phyloP scores from a whole-genome alignment of 1,140 invertebrate species.

The Platorchestia sp. region DNA sequence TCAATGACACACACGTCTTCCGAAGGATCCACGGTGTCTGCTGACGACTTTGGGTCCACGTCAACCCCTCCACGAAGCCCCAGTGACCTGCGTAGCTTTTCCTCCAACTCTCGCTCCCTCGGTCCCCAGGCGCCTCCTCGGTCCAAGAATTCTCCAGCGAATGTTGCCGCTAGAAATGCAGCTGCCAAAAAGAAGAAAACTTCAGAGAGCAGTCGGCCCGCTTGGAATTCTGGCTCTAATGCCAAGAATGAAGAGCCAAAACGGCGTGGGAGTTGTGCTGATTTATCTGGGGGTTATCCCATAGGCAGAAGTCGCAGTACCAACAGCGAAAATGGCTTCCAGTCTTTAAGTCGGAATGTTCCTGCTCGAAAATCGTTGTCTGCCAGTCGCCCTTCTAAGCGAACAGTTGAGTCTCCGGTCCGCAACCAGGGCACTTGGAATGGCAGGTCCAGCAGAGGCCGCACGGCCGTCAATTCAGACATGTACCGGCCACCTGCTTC shows the following conservation, averaged over 20 bases:
- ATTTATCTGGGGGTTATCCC: conserved; percentile 58
- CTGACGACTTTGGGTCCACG: conserved; percentile 61
- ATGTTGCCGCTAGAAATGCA: conserved; percentile 60
- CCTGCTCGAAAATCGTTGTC: conserved; percentile 57
- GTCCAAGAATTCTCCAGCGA: conserved; percentile 43
- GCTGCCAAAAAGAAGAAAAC: conserved; percentile 57
- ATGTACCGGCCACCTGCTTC: conserved; percentile 61
- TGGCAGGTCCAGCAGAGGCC: conserved; percentile 59
- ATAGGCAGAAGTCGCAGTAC: conserved; percentile 65
- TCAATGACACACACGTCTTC: conserved; percentile 68
- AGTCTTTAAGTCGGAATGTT: conserved; percentile 61
- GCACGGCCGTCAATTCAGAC: conserved; percentile 61
- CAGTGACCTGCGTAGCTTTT: conserved; percentile 56
- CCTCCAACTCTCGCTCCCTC: conserved; percentile 52
- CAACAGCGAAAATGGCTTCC: conserved; percentile 65
- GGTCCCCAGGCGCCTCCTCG: conserved; percentile 49
- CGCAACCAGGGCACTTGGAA: conserved; percentile 63
- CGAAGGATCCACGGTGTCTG: conserved; percentile 65
- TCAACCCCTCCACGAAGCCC: conserved; percentile 61
- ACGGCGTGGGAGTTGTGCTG: conserved; percentile 59
- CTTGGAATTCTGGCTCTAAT: conserved; percentile 63
- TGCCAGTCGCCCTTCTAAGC: conserved; percentile 56
- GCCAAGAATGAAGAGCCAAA: conserved; percentile 29
- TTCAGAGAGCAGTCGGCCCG: conserved; percentile 54
- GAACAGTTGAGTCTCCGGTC: conserved; percentile 21